Conservation (phyloP, 2,113 vertebrate species). For the Phalacrocorax brasilianus region DNA sequence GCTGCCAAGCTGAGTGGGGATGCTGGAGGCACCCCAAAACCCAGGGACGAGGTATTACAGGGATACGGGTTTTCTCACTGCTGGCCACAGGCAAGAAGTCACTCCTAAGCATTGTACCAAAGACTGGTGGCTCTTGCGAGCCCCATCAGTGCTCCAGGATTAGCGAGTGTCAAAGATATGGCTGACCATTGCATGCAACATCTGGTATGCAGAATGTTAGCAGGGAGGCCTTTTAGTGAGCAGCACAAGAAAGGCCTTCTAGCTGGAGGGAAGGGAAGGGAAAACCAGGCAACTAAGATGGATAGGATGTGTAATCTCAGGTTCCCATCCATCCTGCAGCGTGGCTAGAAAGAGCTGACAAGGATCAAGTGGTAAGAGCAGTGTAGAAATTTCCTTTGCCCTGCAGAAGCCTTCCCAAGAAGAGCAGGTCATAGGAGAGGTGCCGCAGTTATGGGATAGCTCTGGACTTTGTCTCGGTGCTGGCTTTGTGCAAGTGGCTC, state of each 20-base stretch:
- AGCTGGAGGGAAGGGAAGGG: not conserved
- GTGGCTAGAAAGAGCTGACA: not conserved
- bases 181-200: not conserved
- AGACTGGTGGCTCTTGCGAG: not conserved
- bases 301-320: not conserved
- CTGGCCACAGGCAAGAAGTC: not conserved
- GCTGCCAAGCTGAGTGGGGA: not conserved
- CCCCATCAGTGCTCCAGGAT: fast-evolving
- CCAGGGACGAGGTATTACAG: not conserved
- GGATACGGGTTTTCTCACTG: not conserved
- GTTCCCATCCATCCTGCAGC: not conserved
- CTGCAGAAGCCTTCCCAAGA: not conserved
- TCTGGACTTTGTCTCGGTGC: not conserved
- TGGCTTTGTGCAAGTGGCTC: constrained; percentile 34
- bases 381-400: not conserved
- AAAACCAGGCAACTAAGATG: not conserved
- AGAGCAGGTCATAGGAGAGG: not conserved
- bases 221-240: not conserved
- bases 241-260: not conserved
- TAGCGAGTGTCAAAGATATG: not conserved
- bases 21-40: not conserved
- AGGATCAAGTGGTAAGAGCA: not conserved
- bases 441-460: not conserved
- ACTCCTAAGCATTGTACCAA: not conserved
- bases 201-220: not conserved